Evolutionary conservation across 2,113 vertebrate genomes (phyloP), one percentile per base, ranked within the genome.

Genomic region (Echinops telfairi): DNA sequence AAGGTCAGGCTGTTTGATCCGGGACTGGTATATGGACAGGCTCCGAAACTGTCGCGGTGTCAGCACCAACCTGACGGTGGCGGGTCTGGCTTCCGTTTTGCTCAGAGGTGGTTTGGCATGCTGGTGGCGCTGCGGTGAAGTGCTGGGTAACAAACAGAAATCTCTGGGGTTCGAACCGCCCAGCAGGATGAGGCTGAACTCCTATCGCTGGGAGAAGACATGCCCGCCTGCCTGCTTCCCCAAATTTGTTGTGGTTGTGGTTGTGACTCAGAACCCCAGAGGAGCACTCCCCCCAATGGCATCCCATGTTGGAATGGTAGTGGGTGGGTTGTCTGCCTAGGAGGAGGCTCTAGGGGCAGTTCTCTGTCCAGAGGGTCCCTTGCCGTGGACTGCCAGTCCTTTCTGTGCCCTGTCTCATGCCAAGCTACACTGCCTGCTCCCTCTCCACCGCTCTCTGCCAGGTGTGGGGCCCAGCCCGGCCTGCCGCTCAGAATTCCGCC

Each of bases 391-490:
- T 62, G 17, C 19, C 64, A 27, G 64, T 11, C 62, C 1, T 0
- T 19, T 36, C 27, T 3, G 47, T n/a, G n/a, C 66, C 73, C 22
- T 6, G 6, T 14, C 17, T 6, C 22, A 1, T 53, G 9, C 68
- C 68, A 5, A 31, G 25, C 82, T 38, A 31, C 8, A 0, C 64
- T 0, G n/a, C 14, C 43, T n/a, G 0, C 47, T 31, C 76, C 36
- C 15, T 9, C 40, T 3, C n/a, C 6, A 20, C 2, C 33, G 0
- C 23, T 15, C 14, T 71, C 93, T 15, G 22, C 70, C 33, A 0
- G 80, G 25, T 38, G 0, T 0, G 3, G 62, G 47, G 62, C 58
- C 0, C 0, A 22, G 15, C 5, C 68, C n/a, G 0, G 0, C 29
- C 23, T 36, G 73, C 75, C 76, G 27, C 23, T 1, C 3, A 19